These are phyloP conservation scores for Drosophila dives DNA, from an alignment of 2,888 invertebrate genomes.

Conservation along the genomic window DNA sequence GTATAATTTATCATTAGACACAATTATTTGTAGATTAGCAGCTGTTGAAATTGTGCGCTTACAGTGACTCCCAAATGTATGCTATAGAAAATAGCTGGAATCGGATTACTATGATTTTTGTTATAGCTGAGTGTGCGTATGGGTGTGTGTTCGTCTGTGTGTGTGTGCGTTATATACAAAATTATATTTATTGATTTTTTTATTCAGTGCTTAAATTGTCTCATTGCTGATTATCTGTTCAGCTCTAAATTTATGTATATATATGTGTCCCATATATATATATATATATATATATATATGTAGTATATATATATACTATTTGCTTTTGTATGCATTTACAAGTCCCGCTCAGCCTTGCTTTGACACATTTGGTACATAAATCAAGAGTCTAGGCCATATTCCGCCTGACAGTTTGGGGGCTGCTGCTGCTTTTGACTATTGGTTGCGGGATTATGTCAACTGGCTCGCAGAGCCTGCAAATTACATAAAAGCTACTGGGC, in stretches of 20 bases:
- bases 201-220: slow-evolving; percentile 57
- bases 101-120: slow-evolving; percentile 17
- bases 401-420: slow-evolving; percentile 7
- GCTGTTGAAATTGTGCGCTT: slow-evolving; percentile 4
- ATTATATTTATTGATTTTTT: slow-evolving; percentile 52
- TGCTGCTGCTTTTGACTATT: background rate
- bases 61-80: slow-evolving; percentile 37
- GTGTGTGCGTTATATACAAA: slow-evolving; percentile 14
- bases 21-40: slow-evolving; percentile 48
- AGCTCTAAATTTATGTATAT: background rate
- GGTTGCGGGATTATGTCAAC: slow-evolving; percentile 40
- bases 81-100: slow-evolving; percentile 38
- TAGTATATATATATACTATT: background rate
- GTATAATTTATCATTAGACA: slow-evolving; percentile 26
- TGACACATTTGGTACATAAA: slow-evolving; percentile 18
- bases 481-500: slow-evolving; percentile 45
- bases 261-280: background rate
- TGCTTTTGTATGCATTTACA: background rate
- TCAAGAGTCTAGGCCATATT: slow-evolving; percentile 18
- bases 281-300: background rate
- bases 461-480: slow-evolving; percentile 39
- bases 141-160: slow-evolving; percentile 6
- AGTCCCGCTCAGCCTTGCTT: slow-evolving; percentile 19
- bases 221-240: slow-evolving; percentile 65
- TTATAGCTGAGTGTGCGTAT: slow-evolving; percentile 5